Evolutionary conservation across 35 echinoderm and acorn worm genomes (phyloP).

Genomic region (Ophioderma brevispina): DNA sequence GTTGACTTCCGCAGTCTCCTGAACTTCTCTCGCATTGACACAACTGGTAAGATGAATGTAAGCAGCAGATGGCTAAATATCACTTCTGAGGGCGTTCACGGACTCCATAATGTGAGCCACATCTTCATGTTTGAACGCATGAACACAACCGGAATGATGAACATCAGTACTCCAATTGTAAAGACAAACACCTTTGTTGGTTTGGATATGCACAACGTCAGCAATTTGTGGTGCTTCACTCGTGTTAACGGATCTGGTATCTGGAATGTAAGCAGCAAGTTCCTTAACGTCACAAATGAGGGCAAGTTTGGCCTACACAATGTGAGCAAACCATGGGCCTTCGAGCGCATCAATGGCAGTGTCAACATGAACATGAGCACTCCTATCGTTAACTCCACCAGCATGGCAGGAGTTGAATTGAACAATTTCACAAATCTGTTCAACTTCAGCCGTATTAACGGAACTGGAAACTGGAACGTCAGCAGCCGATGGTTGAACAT

Average conservation of each 20-base stretch:
- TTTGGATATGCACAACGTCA: constrained; percentile 41
- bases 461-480: background rate
- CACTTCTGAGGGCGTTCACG: constrained; percentile 1
- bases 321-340: constrained; percentile 22
- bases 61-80: constrained; percentile 29
- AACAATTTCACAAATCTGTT: constrained; percentile 58
- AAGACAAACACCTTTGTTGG: constrained; percentile 6
- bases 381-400: background rate
- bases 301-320: constrained; percentile 41
- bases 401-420: constrained; percentile 31
- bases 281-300: constrained; percentile 50
- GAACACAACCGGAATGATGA: constrained; percentile 19
- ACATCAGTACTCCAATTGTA: constrained; percentile 30
- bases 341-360: constrained; percentile 53
- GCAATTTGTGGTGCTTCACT: constrained; percentile 14
- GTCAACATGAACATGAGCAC: constrained; percentile 35
- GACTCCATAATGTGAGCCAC: constrained; percentile 35
- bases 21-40: constrained; percentile 12
- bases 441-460: constrained; percentile 37
- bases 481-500: constrained; percentile 34
- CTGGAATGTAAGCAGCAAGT: constrained; percentile 16
- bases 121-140: constrained; percentile 52
- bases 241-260: constrained; percentile 49
- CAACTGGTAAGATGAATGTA: constrained; percentile 27
- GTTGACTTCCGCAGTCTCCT: constrained; percentile 24